Evolutionary conservation across 2,113 vertebrate genomes (phyloP).

Genomic region (Dryoscopus gambensis): DNA sequence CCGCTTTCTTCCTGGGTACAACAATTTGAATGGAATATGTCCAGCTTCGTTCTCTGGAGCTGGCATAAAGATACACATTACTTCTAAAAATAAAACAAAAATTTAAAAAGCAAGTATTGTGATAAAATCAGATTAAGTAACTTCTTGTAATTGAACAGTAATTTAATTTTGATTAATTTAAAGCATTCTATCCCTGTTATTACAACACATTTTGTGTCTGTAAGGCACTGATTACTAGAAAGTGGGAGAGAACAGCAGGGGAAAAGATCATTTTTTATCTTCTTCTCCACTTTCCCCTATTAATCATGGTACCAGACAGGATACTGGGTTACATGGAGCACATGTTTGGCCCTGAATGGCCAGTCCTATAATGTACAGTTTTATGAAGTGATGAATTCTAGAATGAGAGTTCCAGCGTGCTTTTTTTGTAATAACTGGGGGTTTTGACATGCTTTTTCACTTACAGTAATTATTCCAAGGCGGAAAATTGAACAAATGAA

Average conservation of each 20-base stretch:
- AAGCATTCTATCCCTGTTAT: background rate
- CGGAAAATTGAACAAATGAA: background rate
- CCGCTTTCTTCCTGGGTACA: background rate
- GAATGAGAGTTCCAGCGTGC: background rate
- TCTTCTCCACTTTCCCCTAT: background rate
- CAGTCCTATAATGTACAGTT: background rate
- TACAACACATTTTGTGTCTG: background rate
- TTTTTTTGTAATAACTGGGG: background rate
- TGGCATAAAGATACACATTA: background rate
- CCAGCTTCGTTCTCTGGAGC: background rate
- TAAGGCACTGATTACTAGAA: background rate
- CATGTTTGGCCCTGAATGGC: background rate
- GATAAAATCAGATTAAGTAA: background rate
- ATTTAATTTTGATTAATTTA: background rate
- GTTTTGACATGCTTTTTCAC: background rate
- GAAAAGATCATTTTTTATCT: constrained; percentile 6
- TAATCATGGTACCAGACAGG: background rate
- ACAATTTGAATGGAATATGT: background rate
- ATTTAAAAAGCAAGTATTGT: background rate
- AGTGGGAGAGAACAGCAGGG: background rate
- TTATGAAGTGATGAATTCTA: constrained; percentile 34
- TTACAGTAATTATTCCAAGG: background rate
- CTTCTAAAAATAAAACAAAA: background rate
- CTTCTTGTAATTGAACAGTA: background rate
- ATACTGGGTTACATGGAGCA: background rate